Percentiles rank a stretch among this genome's conserved stretches.
These are phyloP conservation scores for Neostethus bicornis DNA, from an alignment of 2,797 vertebrate species.

Conservation along the genomic window DNA sequence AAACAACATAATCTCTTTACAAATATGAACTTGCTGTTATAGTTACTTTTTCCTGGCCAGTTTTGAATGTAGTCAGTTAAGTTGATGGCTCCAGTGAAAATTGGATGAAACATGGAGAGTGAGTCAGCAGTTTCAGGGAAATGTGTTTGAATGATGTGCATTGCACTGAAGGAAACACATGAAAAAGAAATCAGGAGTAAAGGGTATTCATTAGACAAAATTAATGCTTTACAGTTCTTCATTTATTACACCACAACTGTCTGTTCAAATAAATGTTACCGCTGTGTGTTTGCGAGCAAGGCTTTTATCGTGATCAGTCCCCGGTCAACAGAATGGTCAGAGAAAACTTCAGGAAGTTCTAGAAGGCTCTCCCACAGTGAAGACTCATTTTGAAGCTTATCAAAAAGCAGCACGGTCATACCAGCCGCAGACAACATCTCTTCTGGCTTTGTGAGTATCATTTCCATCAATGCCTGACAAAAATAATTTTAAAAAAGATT, in stretches of 20 bases:
- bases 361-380: slow-evolving; percentile 76
- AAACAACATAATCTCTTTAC: too few species aligned
- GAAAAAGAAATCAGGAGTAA: background rate
- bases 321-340: slow-evolving; percentile 44
- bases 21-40: background rate
- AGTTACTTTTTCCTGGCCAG: slow-evolving; percentile 78
- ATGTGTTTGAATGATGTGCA: slow-evolving; percentile 48
- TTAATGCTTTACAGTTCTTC: background rate
- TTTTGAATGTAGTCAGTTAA: slow-evolving; percentile 64
- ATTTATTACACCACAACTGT: too few species aligned
- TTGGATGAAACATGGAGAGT: slow-evolving; percentile 36
- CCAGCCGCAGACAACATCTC: slow-evolving; percentile 37
- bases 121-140: slow-evolving; percentile 51
- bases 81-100: slow-evolving; percentile 56
- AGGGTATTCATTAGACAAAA: background rate
- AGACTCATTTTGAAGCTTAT: slow-evolving; percentile 70
- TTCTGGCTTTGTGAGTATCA: slow-evolving; percentile 61
- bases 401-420: slow-evolving; percentile 40
- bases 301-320: slow-evolving; percentile 12
- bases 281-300: slow-evolving; percentile 62
- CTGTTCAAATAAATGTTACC: slow-evolving; percentile 64
- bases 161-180: slow-evolving; percentile 47
- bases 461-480: slow-evolving; percentile 64
- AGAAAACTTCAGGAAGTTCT: slow-evolving; percentile 60
- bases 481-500: too few species aligned